phyloP scores from a whole-genome alignment of 2,113 vertebrate species.

The Melospiza melodia region DNA sequence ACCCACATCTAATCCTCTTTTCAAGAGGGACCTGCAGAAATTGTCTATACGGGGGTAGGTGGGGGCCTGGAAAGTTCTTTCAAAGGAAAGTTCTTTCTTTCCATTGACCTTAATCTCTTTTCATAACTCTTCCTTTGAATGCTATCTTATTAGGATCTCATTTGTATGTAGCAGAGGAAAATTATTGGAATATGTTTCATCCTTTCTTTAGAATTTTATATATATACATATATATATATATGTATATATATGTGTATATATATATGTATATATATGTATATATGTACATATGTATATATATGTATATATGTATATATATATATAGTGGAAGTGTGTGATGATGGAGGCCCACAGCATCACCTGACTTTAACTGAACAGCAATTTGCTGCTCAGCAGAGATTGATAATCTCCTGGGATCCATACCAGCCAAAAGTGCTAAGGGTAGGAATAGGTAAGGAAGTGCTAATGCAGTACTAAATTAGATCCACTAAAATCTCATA shows the following conservation, averaged over 20 bases:
- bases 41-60: rapidly evolving
- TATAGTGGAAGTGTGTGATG: background rate
- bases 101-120: background rate
- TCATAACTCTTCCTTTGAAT: background rate
- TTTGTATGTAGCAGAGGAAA: background rate
- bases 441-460: background rate
- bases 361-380: background rate
- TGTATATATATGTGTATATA: too few relatives aligned
- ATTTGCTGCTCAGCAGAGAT: background rate
- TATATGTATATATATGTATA: too few relatives aligned
- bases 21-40: background rate
- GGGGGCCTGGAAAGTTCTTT: background rate
- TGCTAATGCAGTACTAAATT: background rate
- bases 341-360: background rate
- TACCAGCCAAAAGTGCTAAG: background rate
- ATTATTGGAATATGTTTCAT: background rate
- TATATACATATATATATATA: too few relatives aligned
- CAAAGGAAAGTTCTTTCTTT: background rate
- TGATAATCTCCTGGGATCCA: background rate
- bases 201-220: background rate
- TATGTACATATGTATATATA: too few relatives aligned
- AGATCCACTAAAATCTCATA: background rate
- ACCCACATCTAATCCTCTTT: background rate
- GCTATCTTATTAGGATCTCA: background rate
- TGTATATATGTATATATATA: background rate